phyloP scores from a whole-genome alignment of 35 echinoderm and acorn worm species.

The Lytechinus pictus region DNA sequence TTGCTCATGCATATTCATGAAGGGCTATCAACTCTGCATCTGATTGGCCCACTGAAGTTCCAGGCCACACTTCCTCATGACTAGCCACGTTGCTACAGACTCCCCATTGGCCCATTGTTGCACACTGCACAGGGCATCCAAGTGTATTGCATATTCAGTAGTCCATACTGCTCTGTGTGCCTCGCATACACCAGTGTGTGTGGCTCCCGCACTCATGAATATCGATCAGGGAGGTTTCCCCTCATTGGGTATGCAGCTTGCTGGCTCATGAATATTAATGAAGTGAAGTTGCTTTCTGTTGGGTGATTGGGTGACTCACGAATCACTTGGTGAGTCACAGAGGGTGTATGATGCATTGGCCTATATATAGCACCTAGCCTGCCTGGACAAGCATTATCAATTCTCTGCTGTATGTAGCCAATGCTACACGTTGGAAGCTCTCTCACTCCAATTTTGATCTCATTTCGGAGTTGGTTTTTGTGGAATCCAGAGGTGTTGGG shows the following conservation, averaged over 20 bases:
- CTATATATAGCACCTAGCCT: background rate
- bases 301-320: background rate
- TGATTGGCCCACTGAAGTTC: constrained; percentile 8
- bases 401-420: background rate
- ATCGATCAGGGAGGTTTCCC: background rate
- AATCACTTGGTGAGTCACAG: background rate
- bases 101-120: background rate
- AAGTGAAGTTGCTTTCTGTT: background rate
- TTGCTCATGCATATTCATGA: background rate
- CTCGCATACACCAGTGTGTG: background rate
- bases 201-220: background rate
- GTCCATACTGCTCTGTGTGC: background rate
- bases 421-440: background rate
- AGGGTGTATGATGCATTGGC: background rate
- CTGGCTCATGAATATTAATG: background rate
- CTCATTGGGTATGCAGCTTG: background rate
- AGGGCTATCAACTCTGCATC: background rate
- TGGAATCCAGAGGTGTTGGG: background rate
- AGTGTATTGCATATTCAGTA: background rate
- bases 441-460: background rate
- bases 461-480: background rate
- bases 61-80: background rate
- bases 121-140: background rate
- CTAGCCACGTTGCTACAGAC: background rate
- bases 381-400: background rate